A percentile compares a stretch with the other conserved stretches of the same genome.
These are phyloP conservation scores for Pemphigus obesinymphae DNA, from an alignment of 1,140 invertebrate genomes.

Conservation along the genomic window DNA sequence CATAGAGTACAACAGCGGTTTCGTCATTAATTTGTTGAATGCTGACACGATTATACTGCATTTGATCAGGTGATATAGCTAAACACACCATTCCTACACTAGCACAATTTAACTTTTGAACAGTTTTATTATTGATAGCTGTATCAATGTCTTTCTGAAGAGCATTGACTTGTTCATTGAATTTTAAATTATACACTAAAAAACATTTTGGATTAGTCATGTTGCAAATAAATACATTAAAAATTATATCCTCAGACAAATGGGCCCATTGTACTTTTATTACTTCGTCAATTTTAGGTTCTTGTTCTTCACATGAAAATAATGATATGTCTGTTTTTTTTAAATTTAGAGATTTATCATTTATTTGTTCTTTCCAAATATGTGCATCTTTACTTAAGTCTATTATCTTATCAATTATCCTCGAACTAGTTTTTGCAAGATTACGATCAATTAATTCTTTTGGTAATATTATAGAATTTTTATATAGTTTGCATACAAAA, in stretches of 20 bases:
- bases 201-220: constrained; percentile 5
- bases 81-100: constrained; percentile 12
- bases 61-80: neutral
- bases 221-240: neutral
- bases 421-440: neutral
- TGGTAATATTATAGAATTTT: neutral
- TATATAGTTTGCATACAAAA: constrained; percentile 2
- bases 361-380: neutral
- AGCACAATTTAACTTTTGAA: neutral
- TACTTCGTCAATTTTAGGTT: neutral
- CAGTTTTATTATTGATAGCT: neutral
- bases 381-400: neutral
- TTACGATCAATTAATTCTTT: constrained; percentile 29
- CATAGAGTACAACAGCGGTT: neutral
- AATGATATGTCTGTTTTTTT: neutral
- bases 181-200: neutral
- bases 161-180: neutral
- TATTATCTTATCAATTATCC: neutral
- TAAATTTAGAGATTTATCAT: neutral
- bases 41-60: constrained; percentile 10
- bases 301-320: constrained; percentile 1
- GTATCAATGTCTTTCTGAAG: constrained; percentile 19
- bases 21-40: neutral
- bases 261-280: constrained; percentile 18
- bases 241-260: neutral